Evolutionary conservation across 2,113 vertebrate genomes (phyloP).

Genomic region (Zonotrichia leucophrys): DNA sequence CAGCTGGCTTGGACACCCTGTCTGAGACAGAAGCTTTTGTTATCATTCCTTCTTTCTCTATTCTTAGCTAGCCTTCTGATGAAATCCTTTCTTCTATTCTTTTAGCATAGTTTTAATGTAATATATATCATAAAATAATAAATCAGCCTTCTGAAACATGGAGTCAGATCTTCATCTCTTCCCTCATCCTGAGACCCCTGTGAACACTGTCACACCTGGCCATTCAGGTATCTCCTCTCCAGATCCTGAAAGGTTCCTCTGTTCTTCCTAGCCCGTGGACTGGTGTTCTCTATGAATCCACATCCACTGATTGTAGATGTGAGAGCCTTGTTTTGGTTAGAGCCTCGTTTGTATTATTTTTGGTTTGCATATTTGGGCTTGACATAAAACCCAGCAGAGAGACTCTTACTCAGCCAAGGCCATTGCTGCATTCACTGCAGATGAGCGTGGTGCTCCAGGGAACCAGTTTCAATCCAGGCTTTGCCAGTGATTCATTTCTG

Average conservation of each 20-base stretch:
- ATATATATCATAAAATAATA: too few relatives aligned
- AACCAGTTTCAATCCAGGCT: constrained; percentile 13
- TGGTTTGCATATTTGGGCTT: background rate
- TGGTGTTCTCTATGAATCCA: background rate
- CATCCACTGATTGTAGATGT: background rate
- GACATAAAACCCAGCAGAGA: background rate
- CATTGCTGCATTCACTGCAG: background rate
- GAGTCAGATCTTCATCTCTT: too few relatives aligned
- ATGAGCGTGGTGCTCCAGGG: constrained; percentile 7
- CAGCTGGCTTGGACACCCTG: too few relatives aligned
- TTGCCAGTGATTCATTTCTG: constrained; percentile 33
- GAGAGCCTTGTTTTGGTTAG: background rate
- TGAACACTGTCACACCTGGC: background rate
- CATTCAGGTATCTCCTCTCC: background rate
- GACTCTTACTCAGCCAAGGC: background rate
- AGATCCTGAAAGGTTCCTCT: background rate
- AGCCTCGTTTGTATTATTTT: background rate
- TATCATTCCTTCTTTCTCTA: too few relatives aligned
- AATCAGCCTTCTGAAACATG: too few relatives aligned
- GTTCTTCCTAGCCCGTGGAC: rapidly evolving
- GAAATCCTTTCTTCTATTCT: too few relatives aligned
- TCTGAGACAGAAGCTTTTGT: too few relatives aligned
- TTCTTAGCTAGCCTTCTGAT: too few relatives aligned
- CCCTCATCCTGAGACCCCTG: too few relatives aligned
- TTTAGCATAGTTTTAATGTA: too few relatives aligned